Conservation (phyloP, 1,140 invertebrate species). For the Drosophila jambulina region DNA sequence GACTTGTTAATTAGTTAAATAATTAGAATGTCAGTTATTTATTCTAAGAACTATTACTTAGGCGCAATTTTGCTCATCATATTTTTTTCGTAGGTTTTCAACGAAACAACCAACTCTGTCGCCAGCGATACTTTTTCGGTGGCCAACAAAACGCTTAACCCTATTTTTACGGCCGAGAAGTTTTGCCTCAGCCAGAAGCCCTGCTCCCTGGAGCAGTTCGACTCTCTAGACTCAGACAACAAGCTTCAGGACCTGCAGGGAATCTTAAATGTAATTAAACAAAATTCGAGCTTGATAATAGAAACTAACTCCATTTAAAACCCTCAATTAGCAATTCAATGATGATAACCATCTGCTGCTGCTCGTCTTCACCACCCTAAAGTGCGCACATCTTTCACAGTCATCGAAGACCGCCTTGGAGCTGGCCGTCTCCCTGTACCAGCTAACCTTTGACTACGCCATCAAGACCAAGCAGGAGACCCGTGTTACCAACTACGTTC, state of each 20-base stretch:
- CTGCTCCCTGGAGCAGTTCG: constrained; percentile 68
- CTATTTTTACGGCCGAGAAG: constrained; percentile 45
- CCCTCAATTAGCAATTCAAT: constrained; percentile 63
- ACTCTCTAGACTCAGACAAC: constrained; percentile 57
- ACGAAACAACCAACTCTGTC: constrained; percentile 41
- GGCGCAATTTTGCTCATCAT: neutral
- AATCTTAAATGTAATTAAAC: constrained; percentile 72
- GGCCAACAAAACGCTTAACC: constrained; percentile 14
- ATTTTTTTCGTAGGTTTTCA: constrained; percentile 37
- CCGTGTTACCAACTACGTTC: constrained; percentile 88
- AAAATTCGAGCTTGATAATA: neutral
- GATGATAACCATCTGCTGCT: constrained; percentile 85
- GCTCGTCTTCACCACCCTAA: constrained; percentile 86
- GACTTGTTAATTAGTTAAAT: neutral
- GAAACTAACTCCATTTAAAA: neutral
- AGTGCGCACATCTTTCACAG: constrained; percentile 87
- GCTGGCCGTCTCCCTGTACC: constrained; percentile 86
- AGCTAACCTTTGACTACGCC: constrained; percentile 87
- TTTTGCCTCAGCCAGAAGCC: constrained; percentile 77
- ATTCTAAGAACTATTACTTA: neutral
- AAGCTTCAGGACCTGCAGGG: constrained; percentile 79
- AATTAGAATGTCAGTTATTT: neutral
- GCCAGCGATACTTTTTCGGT: constrained; percentile 53
- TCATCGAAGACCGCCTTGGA: constrained; percentile 86
- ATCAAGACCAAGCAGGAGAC: constrained; percentile 85